Conservation (phyloP, 2,797 vertebrate species). For the Platyrinchus mystaceus region DNA sequence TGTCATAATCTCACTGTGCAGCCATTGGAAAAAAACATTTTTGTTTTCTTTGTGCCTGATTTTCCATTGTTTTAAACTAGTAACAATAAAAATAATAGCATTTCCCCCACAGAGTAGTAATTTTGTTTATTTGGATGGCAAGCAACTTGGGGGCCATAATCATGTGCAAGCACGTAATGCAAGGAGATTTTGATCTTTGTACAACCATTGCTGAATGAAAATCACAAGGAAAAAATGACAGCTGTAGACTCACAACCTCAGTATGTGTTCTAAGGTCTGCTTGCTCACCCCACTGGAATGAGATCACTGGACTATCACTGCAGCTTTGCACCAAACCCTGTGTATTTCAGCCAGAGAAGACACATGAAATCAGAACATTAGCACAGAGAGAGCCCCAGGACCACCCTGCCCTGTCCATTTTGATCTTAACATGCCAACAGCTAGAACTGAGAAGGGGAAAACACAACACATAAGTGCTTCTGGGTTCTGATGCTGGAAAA, state of each 20-base stretch:
- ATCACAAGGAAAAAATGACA: slow-evolving; percentile 24
- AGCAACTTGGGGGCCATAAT: not conserved
- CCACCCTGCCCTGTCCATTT: not conserved
- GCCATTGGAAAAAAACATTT: not conserved
- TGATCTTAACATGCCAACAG: not conserved
- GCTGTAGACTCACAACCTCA: not conserved
- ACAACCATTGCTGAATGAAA: not conserved
- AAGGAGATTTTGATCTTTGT: not conserved
- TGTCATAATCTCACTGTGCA: not conserved
- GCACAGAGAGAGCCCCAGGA: not conserved
- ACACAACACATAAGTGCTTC: not conserved
- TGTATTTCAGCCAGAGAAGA: not conserved
- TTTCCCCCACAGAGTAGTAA: not conserved
- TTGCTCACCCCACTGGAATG: not conserved
- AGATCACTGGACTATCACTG: not conserved
- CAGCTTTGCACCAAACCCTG: not conserved
- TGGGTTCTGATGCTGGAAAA: not conserved
- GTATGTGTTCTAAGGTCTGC: not conserved
- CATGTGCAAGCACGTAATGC: not conserved
- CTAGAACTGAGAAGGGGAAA: not conserved
- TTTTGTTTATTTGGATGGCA: slow-evolving; percentile 18
- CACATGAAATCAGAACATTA: not conserved
- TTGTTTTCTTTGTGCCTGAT: slow-evolving; percentile 17
- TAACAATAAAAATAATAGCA: not conserved
- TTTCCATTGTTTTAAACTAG: slow-evolving; percentile 17